phyloP scores from a whole-genome alignment of 1,140 invertebrate genomes.

The Phymorhynchus buccinoides region DNA sequence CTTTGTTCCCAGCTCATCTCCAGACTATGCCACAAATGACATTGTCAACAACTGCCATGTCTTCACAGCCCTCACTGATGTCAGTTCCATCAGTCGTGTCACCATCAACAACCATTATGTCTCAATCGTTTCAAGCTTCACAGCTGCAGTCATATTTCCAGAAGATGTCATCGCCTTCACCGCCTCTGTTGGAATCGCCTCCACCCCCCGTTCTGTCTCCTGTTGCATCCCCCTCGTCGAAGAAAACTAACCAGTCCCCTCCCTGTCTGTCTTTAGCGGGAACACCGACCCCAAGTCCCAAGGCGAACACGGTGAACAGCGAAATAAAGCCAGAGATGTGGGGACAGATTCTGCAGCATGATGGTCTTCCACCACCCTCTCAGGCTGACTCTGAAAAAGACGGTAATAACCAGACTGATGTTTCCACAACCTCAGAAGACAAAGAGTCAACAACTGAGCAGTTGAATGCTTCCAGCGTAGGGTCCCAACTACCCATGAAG shows the following conservation, averaged over 20 bases:
- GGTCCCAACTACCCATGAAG: not conserved
- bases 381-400: not conserved
- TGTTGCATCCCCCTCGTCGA: constrained; percentile 14
- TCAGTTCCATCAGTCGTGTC: not conserved
- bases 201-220: constrained; percentile 30
- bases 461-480: constrained; percentile 9
- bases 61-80: not conserved
- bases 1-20: not conserved
- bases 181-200: not conserved
- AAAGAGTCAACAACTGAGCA: not conserved
- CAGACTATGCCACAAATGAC: not conserved
- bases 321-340: not conserved
- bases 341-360: not conserved
- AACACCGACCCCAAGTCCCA: not conserved
- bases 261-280: not conserved
- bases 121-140: not conserved
- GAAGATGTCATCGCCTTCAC: not conserved
- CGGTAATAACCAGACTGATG: not conserved
- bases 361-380: not conserved
- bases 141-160: not conserved
- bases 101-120: too few species aligned
- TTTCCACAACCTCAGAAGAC: not conserved
- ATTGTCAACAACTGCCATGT: not conserved
- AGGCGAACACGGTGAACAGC: not conserved
- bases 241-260: constrained; percentile 17